Evolutionary conservation across 2,797 vertebrate species (phyloP).

Genomic region (Mareca strepera): DNA sequence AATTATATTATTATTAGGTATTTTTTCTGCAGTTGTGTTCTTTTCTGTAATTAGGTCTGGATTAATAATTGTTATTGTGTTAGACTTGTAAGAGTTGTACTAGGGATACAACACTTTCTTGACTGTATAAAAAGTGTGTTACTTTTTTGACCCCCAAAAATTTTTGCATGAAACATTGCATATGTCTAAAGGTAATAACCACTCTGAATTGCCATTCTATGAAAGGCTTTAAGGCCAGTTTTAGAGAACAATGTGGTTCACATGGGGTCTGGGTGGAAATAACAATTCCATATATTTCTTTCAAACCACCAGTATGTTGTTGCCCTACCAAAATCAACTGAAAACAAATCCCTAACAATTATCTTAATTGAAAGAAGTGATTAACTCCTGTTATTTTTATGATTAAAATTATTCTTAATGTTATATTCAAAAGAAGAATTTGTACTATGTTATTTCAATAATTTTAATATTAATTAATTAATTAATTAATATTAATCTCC

Average conservation of each 20-base stretch:
- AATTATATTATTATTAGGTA: background rate
- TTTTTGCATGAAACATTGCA: background rate
- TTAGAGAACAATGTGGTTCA: background rate
- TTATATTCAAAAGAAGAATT: background rate
- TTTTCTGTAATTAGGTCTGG: background rate
- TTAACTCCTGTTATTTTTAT: background rate
- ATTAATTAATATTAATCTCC: background rate
- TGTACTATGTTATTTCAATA: background rate
- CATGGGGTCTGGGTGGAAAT: background rate
- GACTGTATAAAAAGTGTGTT: background rate
- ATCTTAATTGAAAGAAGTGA: background rate
- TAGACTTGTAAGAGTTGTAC: background rate
- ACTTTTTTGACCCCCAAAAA: background rate
- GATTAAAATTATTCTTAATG: background rate
- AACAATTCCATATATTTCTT: too few species aligned
- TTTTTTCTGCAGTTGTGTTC: background rate
- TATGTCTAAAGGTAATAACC: background rate
- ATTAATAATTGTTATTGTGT: background rate
- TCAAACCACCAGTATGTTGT: too few species aligned
- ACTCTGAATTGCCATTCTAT: background rate
- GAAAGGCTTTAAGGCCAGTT: background rate
- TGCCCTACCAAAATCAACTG: background rate
- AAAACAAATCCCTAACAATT: background rate
- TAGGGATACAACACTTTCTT: background rate
- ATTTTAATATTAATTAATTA: too few species aligned